Base-by-base conservation (phyloP, 2,888 invertebrate genomes). In the Melolontha melolontha region DNA sequence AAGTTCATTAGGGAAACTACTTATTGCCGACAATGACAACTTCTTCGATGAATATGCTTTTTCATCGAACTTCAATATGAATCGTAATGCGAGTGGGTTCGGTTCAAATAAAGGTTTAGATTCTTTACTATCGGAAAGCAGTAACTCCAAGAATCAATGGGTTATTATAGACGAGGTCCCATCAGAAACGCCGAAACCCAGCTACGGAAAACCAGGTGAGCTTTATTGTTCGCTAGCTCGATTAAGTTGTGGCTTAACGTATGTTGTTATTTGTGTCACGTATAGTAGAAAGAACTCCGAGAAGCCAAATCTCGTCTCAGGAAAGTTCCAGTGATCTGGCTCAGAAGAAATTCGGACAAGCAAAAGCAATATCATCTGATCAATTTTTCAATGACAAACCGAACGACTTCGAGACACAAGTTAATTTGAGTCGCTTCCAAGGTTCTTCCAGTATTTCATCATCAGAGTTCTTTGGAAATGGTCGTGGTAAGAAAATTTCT, bases 341-440 rank as follows among this genome's bases (percentile, higher is more conserved):
- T 17, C 94, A 95, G 82, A 95, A 95, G 84, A 98, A 98, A 85
- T 99, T 98, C 82, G 98, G 96, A 57, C 91, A 92, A 76, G 97
- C 98, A 2, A 99, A 99, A 84, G 94, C 97, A 11, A 99, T 99
- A 79, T 98, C 98, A 68, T 98, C 98, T 0, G 96, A 97, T 80
- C 97, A 97, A 86, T 98, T 91, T 86, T 98, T 98, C 82, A 93
- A 93, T 6, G 93, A 92, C 76, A 88, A 71, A 22, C 63, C 64
- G 14, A 85, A 87, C 77, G 89, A 89, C 75, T 85, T 86, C 72
- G 88, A 87, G 80, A 84, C 86, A 40, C 87, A 87, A 75, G 84
- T 87, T 54, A 89, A 87, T 82, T 83, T 90, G 79, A 84, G 79
- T 69, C 77, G 96, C 73, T 98, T 98, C 86, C 95, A 97, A 84